Evolutionary conservation across 2,113 vertebrate species (phyloP), one percentile per base, ranked within the genome.

Genomic region (Panurus biarmicus): DNA sequence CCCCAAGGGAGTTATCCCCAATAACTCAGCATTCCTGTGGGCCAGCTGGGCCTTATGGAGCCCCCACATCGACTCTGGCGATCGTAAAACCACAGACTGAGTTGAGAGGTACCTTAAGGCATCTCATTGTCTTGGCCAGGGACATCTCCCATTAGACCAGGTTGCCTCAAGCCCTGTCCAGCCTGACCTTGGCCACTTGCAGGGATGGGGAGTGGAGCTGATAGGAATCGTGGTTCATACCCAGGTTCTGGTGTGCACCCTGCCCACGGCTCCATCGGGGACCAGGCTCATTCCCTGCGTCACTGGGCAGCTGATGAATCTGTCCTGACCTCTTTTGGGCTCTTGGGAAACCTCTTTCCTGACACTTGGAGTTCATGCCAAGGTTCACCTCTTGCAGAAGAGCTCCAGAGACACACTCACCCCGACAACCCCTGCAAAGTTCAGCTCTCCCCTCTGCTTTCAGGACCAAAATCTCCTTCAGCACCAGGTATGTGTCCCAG

Each of bases 401-500:
- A 75, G 24, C 44, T 60, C 24, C 75, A 16, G 18, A 17, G 36
- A 28, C 22, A 31, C 7, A 1, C 19, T 40, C 33, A 62, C 16
- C 21, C 26, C 53, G 48, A 9, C 0, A 6, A 17, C 4, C 28
- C 16, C 33, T 67, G 51, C 70, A 24, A 36, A 29, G 57, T 29
- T 79, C 57, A 64, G 61, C 44, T 60, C 38, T 85, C 24, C 18
- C 19, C 35, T 67, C 51, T 42, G 47, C 35, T 78, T 42, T 26
- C 22, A 15, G 57, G 8, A 17, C 33, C 70, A 38, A 10, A 58
- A 9, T 14, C 33, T 64, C 66, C 89, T 60, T 19, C 57, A 28
- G 31, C 35, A 4, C 23, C 56, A 33, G 14, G 28, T 16, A 0
- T 0, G 0, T 9, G 53, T 56, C 60, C 54, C 60, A 31, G 9